phyloP scores from a whole-genome alignment of 2,113 vertebrate species.

The Hyperopisus bebe region DNA sequence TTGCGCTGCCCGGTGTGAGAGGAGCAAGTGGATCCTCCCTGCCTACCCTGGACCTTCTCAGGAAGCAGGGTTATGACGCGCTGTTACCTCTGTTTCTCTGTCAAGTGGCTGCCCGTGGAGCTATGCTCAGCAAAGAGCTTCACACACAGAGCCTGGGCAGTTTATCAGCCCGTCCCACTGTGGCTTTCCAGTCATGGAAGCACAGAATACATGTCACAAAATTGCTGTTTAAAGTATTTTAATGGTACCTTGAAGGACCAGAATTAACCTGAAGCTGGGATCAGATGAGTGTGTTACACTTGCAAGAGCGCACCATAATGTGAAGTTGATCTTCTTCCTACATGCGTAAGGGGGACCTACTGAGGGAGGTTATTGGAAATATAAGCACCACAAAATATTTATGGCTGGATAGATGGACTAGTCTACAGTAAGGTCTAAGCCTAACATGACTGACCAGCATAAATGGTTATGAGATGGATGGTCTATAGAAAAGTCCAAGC shows the following conservation, averaged over 20 bases:
- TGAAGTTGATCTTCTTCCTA: neutral
- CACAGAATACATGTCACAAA: neutral
- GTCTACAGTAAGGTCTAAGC: neutral
- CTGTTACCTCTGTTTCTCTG: neutral
- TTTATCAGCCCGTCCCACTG: neutral
- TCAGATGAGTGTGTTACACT: neutral
- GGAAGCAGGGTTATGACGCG: neutral
- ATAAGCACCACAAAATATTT: neutral
- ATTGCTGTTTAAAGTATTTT: neutral
- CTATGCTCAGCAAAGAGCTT: neutral
- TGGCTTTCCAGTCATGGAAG: neutral
- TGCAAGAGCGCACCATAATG: neutral
- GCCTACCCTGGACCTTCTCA: neutral
- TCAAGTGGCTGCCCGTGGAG: neutral
- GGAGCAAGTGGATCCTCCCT: neutral
- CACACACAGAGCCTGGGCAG: neutral
- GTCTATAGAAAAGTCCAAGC: neutral
- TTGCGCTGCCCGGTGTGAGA: neutral
- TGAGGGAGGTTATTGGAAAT: neutral
- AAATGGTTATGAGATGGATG: neutral
- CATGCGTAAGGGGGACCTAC: neutral
- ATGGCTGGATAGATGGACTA: neutral
- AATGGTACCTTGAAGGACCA: neutral
- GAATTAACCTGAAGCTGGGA: neutral
- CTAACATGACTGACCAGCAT: neutral